Conservation (phyloP, 2,797 vertebrate species). For the Netta rufina region DNA sequence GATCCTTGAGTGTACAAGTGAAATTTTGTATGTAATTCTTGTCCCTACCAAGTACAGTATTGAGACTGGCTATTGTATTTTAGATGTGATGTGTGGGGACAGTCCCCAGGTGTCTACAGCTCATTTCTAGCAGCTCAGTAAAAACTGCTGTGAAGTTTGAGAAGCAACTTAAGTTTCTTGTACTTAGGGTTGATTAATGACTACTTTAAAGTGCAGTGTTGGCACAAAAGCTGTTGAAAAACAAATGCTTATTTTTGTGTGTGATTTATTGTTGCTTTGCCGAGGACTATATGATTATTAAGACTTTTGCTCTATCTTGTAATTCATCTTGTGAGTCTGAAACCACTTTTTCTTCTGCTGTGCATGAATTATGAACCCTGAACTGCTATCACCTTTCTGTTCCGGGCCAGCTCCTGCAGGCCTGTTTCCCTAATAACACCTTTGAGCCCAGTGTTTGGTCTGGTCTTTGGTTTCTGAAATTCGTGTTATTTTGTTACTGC, state of each 20-base stretch:
- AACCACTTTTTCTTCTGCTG: background rate
- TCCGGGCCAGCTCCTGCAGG: background rate
- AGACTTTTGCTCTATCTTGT: background rate
- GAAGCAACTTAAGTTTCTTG: background rate
- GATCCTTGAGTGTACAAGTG: background rate
- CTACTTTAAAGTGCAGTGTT: background rate
- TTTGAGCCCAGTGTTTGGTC: background rate
- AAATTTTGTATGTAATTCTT: background rate
- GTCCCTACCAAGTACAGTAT: background rate
- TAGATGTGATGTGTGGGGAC: background rate
- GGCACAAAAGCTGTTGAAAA: slow-evolving; percentile 10
- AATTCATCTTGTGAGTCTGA: background rate
- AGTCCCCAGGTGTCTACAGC: background rate
- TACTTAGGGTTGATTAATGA: slow-evolving; percentile 12
- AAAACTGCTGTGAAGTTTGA: background rate
- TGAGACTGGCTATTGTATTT: background rate
- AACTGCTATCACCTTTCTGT: background rate
- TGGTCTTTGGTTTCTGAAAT: background rate
- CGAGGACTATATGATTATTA: background rate
- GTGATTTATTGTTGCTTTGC: background rate
- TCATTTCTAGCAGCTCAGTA: background rate
- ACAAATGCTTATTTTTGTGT: background rate
- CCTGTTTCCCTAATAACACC: background rate
- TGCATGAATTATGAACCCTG: background rate
- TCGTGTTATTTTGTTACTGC: background rate